Base-by-base conservation (phyloP, 2,113 vertebrate genomes). In the Pollachius pollachius region DNA sequence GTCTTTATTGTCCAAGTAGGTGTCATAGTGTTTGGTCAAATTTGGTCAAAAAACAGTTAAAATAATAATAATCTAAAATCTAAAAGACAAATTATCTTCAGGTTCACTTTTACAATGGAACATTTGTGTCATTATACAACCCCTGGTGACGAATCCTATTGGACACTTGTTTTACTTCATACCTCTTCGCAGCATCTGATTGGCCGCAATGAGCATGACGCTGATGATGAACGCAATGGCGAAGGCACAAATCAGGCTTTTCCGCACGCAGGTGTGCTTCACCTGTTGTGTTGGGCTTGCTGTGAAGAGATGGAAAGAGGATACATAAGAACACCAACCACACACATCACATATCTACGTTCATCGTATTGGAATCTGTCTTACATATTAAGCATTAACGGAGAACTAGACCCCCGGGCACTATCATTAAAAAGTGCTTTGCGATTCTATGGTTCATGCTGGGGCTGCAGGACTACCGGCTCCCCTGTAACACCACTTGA, bases 151-250 rank as follows among this genome's bases (percentile, higher is more conserved):
- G n/a, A 34, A 30, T 30, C 27, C 52, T 15, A 5, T 30, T 23
- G 17, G 52, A 56, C 21, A 27, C 8, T 19, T 54, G 81, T 89
- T 93, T 89, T 93, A 98, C 81, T 98, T 97, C 97, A 98, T 98
- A 73, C 96, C 97, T n/a, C 97, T 96, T 72, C 97, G 93, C 87
- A 98, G 94, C 89, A 98, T 96, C 91, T 98, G 97, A 92, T 98
- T 98, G 79, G 97, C 97, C 0, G 97, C 97, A 15, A 98, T 98
- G 76, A 98, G 94, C 96, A 98, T 98, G 73, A 98, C 97, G 52
- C 97, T 98, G 91, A 98, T 98, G 93, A 98, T 97, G 83, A 98
- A 98, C 73, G 97, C 97, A 4, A 98, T 97, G 86, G 97, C 97
- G 5, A 98, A 98, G 90, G 96, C 97, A 93, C 97, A 98, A 91